Evolutionary conservation across 2,888 invertebrate genomes (phyloP), one percentile per base, ranked within the genome.

Genomic region (Nomada hirtipes): DNA sequence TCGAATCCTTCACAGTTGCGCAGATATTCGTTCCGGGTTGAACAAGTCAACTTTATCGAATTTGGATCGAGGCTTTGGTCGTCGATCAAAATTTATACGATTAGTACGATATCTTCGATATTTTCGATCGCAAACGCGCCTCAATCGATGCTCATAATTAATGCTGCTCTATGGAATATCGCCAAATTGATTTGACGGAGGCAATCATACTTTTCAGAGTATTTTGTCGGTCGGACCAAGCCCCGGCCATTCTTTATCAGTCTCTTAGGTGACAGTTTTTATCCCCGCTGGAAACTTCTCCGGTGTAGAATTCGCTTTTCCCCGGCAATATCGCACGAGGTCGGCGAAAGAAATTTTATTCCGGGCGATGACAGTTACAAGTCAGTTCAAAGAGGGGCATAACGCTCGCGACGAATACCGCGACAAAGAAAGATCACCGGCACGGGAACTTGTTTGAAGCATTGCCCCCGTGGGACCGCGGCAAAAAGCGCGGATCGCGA

Each of bases 331-430:
- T 42, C 50, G 20, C 53, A 18, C 52, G 26, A 0, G 15, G n/a
- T n/a, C 29, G 20, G 15, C 2, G 44, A 13, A 69, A 52, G 68
- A 69, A 79, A 79, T 69, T 63, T 76, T 79, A 69, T 79, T 71
- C 71, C 63, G n/a, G 53, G 42, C 59, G 65, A 23, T 53, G 65
- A 67, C 52, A 36, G 65, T 75, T 77, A 60, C 75, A 65, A 67
- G 65, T 67, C 60, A 53, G 60, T 67, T 75, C 44, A 63, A 78
- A 76, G 36, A 47, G 44, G 47, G 26, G 55, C 63, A 55, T 76
- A 78, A 78, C 61, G 61, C 67, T 29, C 23, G 70, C 15, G 55
- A 9, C 36, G 44, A 23, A 11, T n/a, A 23, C 15, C 29, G 47
- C 57, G 59, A 64, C 50, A 68, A 69, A 69, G 61, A 63, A 70